Conservation (phyloP, 2,797 vertebrate species). For the Lacerta viridis region DNA sequence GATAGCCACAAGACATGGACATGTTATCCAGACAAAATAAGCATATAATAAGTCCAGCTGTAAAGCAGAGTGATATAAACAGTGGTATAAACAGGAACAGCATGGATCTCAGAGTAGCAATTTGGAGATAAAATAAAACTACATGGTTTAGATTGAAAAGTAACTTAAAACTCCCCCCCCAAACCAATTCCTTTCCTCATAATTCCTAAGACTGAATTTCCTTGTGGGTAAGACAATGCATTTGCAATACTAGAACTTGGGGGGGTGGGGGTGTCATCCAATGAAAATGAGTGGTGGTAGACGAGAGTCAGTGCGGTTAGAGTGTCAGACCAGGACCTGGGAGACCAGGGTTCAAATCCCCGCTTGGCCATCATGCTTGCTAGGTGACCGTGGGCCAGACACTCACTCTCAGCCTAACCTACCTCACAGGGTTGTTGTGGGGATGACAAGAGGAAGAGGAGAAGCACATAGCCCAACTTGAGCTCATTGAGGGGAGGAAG, state of each 20-base stretch:
- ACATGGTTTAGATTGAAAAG: constrained; percentile 17
- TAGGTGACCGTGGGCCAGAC: no score
- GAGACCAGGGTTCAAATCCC: no score
- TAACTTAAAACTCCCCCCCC: not conserved
- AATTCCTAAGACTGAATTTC: not conserved
- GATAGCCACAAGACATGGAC: not conserved
- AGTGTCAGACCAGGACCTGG: no score
- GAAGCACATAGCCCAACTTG: no score
- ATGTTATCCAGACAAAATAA: constrained; percentile 4
- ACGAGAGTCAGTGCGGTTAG: no score
- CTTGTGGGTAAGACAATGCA: not conserved
- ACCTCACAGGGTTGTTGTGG: no score
- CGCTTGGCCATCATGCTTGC: no score
- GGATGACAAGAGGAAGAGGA: no score
- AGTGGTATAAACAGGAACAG: constrained; percentile 1
- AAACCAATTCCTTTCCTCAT: not conserved
- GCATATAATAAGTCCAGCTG: not conserved
- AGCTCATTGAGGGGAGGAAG: no score
- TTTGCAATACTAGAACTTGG: not conserved
- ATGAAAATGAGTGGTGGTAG: not conserved
- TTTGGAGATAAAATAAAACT: constrained; percentile 24
- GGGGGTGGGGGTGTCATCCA: not conserved
- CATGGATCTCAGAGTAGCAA: not conserved
- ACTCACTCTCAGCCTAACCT: no score
- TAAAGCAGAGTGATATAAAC: constrained; percentile 2